phyloP scores from a whole-genome alignment of 2,797 vertebrate genomes.

The Microchirus variegatus region DNA sequence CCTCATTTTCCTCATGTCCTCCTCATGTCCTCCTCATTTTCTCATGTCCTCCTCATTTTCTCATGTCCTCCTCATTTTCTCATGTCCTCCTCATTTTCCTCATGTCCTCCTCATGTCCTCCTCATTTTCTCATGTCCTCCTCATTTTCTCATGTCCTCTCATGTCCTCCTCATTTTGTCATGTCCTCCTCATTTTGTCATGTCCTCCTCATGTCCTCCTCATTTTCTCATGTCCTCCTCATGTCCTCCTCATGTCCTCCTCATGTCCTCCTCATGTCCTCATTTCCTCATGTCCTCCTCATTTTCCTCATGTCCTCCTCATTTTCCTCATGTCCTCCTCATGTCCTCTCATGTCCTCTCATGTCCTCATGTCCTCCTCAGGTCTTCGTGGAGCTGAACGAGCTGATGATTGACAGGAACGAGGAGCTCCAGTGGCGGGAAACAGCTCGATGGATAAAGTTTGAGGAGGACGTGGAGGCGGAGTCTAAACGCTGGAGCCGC shows the following conservation, averaged over 20 bases:
- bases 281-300: background rate
- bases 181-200: background rate
- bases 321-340: no score
- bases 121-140: background rate
- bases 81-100: no score
- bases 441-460: slow-evolving; percentile 93
- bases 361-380: slow-evolving; percentile 61
- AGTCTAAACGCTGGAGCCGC: slow-evolving; percentile 91
- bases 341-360: background rate
- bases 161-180: background rate
- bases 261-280: background rate
- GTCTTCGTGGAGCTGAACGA: slow-evolving; percentile 95
- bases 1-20: no score
- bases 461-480: slow-evolving; percentile 92
- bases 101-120: no score
- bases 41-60: no score
- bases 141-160: slow-evolving; percentile 41
- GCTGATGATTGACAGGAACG: slow-evolving; percentile 89
- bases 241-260: background rate
- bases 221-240: background rate
- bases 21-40: no score
- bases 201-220: background rate
- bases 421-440: slow-evolving; percentile 94
- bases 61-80: no score
- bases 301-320: no score